A percentile compares a stretch with the other conserved stretches of the same genome.
Evolutionary conservation across 2,888 invertebrate species (phyloP).

Genomic region (Acronicta aceris): DNA sequence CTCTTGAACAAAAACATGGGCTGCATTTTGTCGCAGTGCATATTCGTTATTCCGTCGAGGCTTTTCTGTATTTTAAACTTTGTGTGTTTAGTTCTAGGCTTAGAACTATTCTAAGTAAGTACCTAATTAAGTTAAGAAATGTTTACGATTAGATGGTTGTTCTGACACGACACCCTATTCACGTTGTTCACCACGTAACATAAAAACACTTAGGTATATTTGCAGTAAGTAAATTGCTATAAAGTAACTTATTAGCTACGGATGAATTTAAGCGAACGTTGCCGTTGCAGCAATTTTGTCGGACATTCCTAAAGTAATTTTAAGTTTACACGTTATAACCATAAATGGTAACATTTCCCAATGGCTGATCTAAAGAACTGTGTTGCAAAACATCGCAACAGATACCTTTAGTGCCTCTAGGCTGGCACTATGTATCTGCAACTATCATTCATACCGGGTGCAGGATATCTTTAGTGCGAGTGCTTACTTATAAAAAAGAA

Average conservation of each 20-base stretch:
- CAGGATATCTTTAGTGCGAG: background rate
- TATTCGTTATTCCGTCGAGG: too few species aligned
- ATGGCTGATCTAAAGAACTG: constrained; percentile 61
- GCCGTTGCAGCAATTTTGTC: constrained; percentile 41
- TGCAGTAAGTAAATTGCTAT: too few species aligned
- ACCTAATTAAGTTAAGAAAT: too few species aligned
- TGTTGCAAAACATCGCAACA: constrained; percentile 58
- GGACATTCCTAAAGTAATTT: constrained; percentile 58
- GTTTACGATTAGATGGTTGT: constrained; percentile 14
- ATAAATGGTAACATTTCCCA: constrained; percentile 59
- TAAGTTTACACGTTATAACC: constrained; percentile 58
- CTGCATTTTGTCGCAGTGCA: too few species aligned
- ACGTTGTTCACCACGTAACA: constrained; percentile 13
- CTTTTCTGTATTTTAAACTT: too few species aligned
- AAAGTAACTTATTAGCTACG: constrained; percentile 20
- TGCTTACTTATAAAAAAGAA: constrained; percentile 1
- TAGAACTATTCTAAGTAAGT: too few species aligned
- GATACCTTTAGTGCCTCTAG: background rate
- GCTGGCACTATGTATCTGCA: background rate
- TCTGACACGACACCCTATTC: constrained; percentile 5
- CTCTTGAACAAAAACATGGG: too few species aligned
- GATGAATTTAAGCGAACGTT: constrained; percentile 35
- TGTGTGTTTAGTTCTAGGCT: too few species aligned
- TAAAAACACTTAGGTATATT: constrained; percentile 1
- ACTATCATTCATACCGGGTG: background rate